phyloP scores from a whole-genome alignment of 2,113 vertebrate species.

The Apteryx owenii region DNA sequence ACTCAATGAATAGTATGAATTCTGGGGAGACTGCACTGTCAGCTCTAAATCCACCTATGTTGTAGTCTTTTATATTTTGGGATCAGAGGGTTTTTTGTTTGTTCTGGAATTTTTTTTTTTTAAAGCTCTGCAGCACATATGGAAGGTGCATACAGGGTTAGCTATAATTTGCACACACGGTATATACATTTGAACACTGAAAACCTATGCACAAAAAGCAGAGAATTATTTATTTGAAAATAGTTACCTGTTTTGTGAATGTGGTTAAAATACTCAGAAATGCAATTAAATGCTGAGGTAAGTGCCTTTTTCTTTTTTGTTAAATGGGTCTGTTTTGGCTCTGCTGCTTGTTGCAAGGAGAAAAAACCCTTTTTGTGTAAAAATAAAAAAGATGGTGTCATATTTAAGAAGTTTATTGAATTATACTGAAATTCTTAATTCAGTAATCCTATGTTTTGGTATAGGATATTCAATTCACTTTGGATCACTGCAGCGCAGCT shows the following conservation, averaged over 20 bases:
- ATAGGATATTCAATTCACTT: slow-evolving; percentile 84
- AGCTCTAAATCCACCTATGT: neutral
- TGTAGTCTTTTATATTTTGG: neutral
- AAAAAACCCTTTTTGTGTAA: neutral
- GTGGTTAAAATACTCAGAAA: neutral
- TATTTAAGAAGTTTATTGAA: neutral
- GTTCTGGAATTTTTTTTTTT: neutral
- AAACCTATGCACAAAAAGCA: neutral
- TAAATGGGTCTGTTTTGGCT: neutral
- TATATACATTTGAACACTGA: neutral
- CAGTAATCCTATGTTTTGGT: neutral
- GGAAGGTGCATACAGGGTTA: neutral
- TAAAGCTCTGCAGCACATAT: neutral
- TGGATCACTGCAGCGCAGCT: slow-evolving; percentile 83
- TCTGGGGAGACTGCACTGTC: neutral
- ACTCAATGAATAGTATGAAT: neutral
- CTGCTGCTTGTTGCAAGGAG: neutral
- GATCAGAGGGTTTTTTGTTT: neutral
- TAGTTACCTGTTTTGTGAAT: neutral
- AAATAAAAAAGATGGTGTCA: rapidly evolving
- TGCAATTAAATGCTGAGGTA: neutral
- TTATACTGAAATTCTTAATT: neutral
- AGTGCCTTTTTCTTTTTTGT: neutral
- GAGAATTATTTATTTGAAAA: neutral
- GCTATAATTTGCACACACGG: neutral